Conservation (phyloP, 2,888 invertebrate species). For the Drosophila putrida region DNA sequence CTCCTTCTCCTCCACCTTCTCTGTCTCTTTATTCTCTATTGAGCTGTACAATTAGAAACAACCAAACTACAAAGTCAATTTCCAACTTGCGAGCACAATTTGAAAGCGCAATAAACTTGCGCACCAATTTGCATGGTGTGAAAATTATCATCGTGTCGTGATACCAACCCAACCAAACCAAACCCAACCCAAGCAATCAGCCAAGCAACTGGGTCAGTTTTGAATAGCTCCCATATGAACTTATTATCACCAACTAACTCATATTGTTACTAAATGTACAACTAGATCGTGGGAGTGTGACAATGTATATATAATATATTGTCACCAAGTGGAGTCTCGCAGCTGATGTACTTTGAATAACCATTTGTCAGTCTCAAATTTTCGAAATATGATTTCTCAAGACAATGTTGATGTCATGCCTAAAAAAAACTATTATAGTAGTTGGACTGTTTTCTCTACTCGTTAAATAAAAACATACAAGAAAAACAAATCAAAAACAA, state of each 20-base stretch:
- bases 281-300: slow-evolving; percentile 27
- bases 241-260: slow-evolving; percentile 24
- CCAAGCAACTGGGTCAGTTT: slow-evolving; percentile 22
- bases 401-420: slow-evolving; percentile 3
- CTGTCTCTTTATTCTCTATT: slow-evolving; percentile 35
- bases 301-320: slow-evolving; percentile 11
- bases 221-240: slow-evolving; percentile 15
- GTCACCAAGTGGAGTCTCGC: slow-evolving; percentile 1
- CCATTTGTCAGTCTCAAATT: slow-evolving; percentile 2
- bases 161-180: neutral
- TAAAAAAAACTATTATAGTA: neutral
- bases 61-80: slow-evolving; percentile 31
- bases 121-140: slow-evolving; percentile 69
- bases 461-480: too few species aligned
- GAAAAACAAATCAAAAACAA: too few species aligned
- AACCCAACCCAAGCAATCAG: slow-evolving; percentile 1
- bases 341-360: neutral
- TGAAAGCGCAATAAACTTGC: slow-evolving; percentile 66
- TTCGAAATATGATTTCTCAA: slow-evolving; percentile 4
- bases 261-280: slow-evolving; percentile 12
- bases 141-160: slow-evolving; percentile 64
- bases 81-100: slow-evolving; percentile 24
- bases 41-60: slow-evolving; percentile 66
- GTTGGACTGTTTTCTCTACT: neutral
- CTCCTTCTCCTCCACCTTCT: neutral